phyloP scores from a whole-genome alignment of 2,888 invertebrate species.

The Dermolepida albohirtum region DNA sequence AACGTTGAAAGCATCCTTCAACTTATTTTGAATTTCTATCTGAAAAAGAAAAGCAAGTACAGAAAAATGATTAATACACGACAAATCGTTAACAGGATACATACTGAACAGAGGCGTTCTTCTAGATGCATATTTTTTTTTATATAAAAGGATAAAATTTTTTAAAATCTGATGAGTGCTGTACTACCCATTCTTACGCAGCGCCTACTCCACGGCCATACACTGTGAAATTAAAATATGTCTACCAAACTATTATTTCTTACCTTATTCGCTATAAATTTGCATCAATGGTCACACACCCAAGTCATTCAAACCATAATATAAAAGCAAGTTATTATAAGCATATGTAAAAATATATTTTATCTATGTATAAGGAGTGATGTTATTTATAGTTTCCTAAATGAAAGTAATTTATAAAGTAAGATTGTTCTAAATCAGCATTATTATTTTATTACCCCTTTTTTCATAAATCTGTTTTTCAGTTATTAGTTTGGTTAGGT shows the following conservation, averaged over 20 bases:
- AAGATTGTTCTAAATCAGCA: too few species aligned
- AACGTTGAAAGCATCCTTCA: slow-evolving; percentile 87
- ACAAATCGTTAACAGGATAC: slow-evolving; percentile 52
- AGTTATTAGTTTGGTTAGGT: too few species aligned
- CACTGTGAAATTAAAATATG: slow-evolving; percentile 61
- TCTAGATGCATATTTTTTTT: slow-evolving; percentile 51
- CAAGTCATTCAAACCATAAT: slow-evolving; percentile 38
- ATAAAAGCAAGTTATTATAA: slow-evolving; percentile 3
- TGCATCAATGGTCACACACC: slow-evolving; percentile 35
- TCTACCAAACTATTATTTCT: slow-evolving; percentile 54
- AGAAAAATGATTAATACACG: slow-evolving; percentile 29
- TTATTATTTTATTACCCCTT: too few species aligned
- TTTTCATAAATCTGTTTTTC: too few species aligned
- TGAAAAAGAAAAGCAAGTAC: slow-evolving; percentile 61
- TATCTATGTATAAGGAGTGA: too few species aligned
- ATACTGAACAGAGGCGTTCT: slow-evolving; percentile 54
- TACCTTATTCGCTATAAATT: slow-evolving; percentile 42
- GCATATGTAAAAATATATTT: too few species aligned
- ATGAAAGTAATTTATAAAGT: too few species aligned
- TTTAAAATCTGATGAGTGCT: slow-evolving; percentile 49
- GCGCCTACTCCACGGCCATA: slow-evolving; percentile 50
- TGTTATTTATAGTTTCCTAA: too few species aligned
- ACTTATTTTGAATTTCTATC: slow-evolving; percentile 82
- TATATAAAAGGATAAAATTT: slow-evolving; percentile 53
- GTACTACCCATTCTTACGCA: slow-evolving; percentile 48